Percentiles rank a stretch among this genome's conserved stretches.
phyloP scores from a whole-genome alignment of 2,113 vertebrate genomes.

The Chloropsis hardwickii region DNA sequence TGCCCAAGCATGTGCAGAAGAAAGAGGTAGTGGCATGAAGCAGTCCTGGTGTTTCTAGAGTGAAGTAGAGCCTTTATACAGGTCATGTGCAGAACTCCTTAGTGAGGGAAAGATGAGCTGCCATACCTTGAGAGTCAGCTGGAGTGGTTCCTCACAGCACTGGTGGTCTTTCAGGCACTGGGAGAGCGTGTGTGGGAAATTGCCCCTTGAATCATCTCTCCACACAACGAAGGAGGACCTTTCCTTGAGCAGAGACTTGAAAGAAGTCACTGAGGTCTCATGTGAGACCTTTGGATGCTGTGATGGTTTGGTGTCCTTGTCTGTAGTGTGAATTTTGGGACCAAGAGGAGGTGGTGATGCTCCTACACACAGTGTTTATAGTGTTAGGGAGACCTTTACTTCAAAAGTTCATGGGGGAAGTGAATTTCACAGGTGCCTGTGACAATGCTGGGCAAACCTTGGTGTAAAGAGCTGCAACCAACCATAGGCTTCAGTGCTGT shows the following conservation, averaged over 20 bases:
- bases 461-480: neutral
- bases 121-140: neutral
- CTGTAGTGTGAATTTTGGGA: neutral
- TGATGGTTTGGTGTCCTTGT: neutral
- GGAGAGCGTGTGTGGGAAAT: neutral
- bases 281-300: neutral
- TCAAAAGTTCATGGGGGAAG: neutral
- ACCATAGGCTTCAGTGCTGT: neutral
- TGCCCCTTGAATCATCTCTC: neutral
- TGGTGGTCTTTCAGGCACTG: neutral
- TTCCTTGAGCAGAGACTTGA: neutral
- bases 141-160: neutral
- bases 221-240: neutral
- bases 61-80: neutral
- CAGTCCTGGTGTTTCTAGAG: neutral
- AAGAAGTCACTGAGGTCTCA: neutral
- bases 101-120: neutral
- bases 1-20: neutral
- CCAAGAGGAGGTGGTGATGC: neutral
- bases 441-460: neutral
- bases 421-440: neutral
- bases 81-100: neutral
- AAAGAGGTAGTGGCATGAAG: neutral
- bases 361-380: accelerated
- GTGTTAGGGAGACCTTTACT: neutral